Evolutionary conservation across 23 tunicate species (phyloP).

Genomic region (Trididemnum nubilum): DNA sequence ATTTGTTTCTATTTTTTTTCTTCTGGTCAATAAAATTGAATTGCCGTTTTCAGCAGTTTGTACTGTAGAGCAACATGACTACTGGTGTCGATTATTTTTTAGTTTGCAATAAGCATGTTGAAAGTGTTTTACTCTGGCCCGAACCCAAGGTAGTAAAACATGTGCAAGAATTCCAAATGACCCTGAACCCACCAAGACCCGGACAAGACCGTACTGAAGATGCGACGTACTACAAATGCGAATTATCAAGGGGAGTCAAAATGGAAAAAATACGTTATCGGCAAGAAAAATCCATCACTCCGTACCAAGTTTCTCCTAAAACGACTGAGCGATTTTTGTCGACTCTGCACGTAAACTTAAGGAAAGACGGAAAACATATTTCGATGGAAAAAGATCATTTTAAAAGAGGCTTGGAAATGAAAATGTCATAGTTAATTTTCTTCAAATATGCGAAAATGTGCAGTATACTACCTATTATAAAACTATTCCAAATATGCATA

Average conservation of each 20-base stretch:
- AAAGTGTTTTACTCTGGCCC: slow-evolving; percentile 46
- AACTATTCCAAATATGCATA: too few relatives aligned
- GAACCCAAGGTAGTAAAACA: slow-evolving; percentile 17
- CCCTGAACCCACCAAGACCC: slow-evolving; percentile 35
- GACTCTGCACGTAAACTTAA: slow-evolving; percentile 31
- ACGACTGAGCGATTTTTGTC: slow-evolving; percentile 26
- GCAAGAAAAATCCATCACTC: slow-evolving; percentile 42
- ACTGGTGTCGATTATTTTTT: slow-evolving; percentile 1
- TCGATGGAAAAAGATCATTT: slow-evolving; percentile 2
- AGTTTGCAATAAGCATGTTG: slow-evolving; percentile 49
- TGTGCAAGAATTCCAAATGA: slow-evolving; percentile 42
- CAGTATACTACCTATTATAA: too few relatives aligned
- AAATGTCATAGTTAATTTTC: slow-evolving; percentile 16
- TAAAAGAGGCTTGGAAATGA: slow-evolving; percentile 46
- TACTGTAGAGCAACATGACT: too few relatives aligned
- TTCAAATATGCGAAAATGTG: too few relatives aligned
- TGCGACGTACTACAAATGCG: slow-evolving; percentile 37
- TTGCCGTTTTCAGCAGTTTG: too few relatives aligned
- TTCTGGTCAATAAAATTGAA: too few relatives aligned
- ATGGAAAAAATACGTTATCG: slow-evolving; percentile 35
- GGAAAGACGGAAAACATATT: slow-evolving; percentile 8
- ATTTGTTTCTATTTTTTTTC: too few relatives aligned
- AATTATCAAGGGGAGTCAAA: slow-evolving; percentile 16
- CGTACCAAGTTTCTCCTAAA: slow-evolving; percentile 29
- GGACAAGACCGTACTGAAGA: slow-evolving; percentile 32